Evolutionary conservation across 2,797 vertebrate genomes (phyloP).

Genomic region (Peromyscus melanophrys): DNA sequence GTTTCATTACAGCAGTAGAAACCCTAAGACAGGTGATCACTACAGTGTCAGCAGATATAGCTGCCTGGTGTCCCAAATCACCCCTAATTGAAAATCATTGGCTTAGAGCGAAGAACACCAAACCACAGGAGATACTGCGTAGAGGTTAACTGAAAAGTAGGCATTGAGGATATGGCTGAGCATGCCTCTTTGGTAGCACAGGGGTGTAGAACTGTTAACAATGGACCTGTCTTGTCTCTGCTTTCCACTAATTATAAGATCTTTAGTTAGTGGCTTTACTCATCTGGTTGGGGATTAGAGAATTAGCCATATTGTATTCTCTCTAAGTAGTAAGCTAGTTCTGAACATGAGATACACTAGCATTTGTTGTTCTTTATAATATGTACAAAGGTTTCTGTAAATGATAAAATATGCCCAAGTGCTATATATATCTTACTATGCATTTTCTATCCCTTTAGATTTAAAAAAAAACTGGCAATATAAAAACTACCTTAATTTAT

Average conservation of each 20-base stretch:
- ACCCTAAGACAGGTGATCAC: not conserved
- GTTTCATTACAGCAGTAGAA: not conserved
- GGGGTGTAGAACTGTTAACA: constrained; percentile 27
- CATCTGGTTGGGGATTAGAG: constrained; percentile 36
- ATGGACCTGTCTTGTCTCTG: constrained; percentile 15
- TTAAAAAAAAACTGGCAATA: constrained; percentile 65
- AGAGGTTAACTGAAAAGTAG: not conserved
- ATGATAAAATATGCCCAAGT: constrained; percentile 57
- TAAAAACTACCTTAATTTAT: constrained; percentile 34
- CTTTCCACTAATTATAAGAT: constrained; percentile 53
- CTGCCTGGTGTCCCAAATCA: not conserved
- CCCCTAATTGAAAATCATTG: not conserved
- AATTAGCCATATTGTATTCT: constrained; percentile 32
- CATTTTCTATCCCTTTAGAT: constrained; percentile 27
- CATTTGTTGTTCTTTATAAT: constrained; percentile 17
- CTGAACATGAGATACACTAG: not conserved
- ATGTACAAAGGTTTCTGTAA: constrained; percentile 3
- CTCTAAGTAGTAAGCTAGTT: constrained; percentile 31
- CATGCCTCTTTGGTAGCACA: not conserved
- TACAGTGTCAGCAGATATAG: not conserved
- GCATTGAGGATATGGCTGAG: constrained; percentile 17
- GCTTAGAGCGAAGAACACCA: constrained; percentile 52
- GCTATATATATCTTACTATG: not conserved
- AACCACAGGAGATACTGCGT: not conserved
- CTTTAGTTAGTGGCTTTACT: constrained; percentile 60